Conservation (phyloP, 2,888 invertebrate genomes). For the Hoplodrina blanda region DNA sequence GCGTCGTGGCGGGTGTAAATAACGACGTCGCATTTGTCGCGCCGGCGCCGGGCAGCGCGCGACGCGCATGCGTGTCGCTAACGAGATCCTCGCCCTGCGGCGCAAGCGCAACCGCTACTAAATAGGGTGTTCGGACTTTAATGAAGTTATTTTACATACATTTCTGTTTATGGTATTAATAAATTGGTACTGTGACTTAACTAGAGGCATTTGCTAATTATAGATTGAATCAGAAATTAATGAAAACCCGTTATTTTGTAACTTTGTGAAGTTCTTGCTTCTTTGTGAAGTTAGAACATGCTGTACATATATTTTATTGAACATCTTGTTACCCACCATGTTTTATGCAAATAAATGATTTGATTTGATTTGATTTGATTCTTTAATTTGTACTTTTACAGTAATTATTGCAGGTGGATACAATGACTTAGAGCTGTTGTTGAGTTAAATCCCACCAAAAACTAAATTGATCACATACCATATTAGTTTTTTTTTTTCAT, state of each 20-base stretch:
- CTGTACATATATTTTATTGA: too few species aligned
- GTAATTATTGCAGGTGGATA: neutral
- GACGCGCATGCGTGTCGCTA: conserved; percentile 62
- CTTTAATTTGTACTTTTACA: neutral
- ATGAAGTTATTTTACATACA: conserved; percentile 35
- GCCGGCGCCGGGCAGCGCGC: conserved; percentile 64
- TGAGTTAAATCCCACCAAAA: too few species aligned
- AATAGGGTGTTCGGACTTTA: conserved; percentile 58
- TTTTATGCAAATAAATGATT: too few species aligned
- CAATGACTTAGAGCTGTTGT: too few species aligned
- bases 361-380: neutral
- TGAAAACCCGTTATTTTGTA: neutral
- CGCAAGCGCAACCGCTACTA: conserved; percentile 35
- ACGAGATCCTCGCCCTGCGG: conserved; percentile 55
- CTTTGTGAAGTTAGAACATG: too few species aligned
- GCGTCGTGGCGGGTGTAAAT: conserved; percentile 69
- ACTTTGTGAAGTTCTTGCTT: neutral
- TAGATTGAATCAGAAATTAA: too few species aligned
- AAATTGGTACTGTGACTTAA: conserved; percentile 14
- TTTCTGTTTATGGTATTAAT: conserved; percentile 23
- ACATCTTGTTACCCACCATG: too few species aligned
- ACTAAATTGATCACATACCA: too few species aligned
- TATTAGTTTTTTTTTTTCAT: neutral
- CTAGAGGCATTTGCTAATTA: neutral
- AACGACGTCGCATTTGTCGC: conserved; percentile 70